Evolutionary conservation across 2,113 vertebrate species (phyloP), one percentile per base, ranked within the genome.

Genomic region (Odocoileus virginianus): DNA sequence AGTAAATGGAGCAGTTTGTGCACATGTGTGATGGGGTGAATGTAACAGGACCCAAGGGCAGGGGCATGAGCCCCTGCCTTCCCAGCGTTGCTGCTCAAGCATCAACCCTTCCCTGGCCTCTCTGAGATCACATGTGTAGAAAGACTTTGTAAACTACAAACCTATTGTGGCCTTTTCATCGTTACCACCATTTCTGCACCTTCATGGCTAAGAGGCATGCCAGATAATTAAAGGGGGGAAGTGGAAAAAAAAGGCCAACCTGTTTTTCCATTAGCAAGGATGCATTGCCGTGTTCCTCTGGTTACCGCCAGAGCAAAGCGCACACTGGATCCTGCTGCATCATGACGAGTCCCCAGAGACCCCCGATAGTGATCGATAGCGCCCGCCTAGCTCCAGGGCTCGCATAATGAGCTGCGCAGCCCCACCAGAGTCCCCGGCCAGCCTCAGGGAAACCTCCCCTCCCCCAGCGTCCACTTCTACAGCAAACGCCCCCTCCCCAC

Each of bases 351-450:
- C 97, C 94, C 95, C 23, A 0, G 97, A 79, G 97, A 95, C 91
- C 82, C 82, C 96, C 5, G 74, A 97, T 97, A 94, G 96, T 98
- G 98, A 98, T 98, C 98, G 89, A 98, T 98, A 96, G 97, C 14
- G 23, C 83, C 91, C 30, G 82, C 96, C 95, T 40, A 25, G 79
- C 95, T 97, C 93, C 64, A 85, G 90, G 92, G 87, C 85, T 76
- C 30, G 2, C 58, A 83, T 97, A 98, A 98, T 97, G 95, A 98
- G 96, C 98, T 82, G 45, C 43, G 14, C 92, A 90, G 92, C 71
- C 87, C 95, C n/a, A 36, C 74, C 67, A 33, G 96, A 96, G 97
- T 93, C 96, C 88, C 95, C 45, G 54, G 94, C 96, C 88, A 93
- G 95, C 96, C 97, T 97, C 23, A 0, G 95, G 89, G 96, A 98